These are phyloP conservation scores for Thalassoma bifasciatum DNA, from an alignment of 2,113 vertebrate genomes.

Conservation along the genomic window DNA sequence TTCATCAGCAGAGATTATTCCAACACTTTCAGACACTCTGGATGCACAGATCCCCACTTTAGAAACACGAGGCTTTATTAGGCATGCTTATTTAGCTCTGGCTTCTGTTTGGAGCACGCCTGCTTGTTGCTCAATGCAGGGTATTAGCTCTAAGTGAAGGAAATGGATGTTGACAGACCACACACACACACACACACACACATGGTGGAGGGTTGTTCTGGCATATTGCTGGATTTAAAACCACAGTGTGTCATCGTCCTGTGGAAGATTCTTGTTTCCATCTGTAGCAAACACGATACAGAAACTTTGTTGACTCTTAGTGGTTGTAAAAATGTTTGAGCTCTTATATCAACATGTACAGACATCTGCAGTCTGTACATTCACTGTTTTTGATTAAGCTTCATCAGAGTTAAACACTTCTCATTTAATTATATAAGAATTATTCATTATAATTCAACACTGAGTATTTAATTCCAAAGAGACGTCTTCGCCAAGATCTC, in stretches of 20 bases:
- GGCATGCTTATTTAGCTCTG: slow-evolving; percentile 67
- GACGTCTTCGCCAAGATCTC: slow-evolving; percentile 20
- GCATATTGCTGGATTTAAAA: slow-evolving; percentile 52
- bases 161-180: slow-evolving; percentile 79
- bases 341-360: too few relatives aligned
- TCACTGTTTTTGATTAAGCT: not conserved
- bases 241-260: not conserved
- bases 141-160: slow-evolving; percentile 80
- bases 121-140: slow-evolving; percentile 77
- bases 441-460: slow-evolving; percentile 31
- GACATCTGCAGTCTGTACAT: not conserved
- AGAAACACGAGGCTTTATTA: slow-evolving; percentile 70
- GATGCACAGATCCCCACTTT: slow-evolving; percentile 59
- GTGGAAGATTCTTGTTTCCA: not conserved
- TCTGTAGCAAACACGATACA: not conserved
- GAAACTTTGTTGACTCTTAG: not conserved
- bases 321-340: too few relatives aligned
- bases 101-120: slow-evolving; percentile 69
- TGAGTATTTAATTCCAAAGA: slow-evolving; percentile 33
- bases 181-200: slow-evolving; percentile 42
- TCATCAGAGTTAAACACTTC: slow-evolving; percentile 13
- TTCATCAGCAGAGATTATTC: slow-evolving; percentile 75
- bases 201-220: slow-evolving; percentile 27
- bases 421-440: slow-evolving; percentile 19
- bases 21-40: slow-evolving; percentile 62